Percentiles rank a stretch among this genome's conserved stretches.
These are phyloP conservation scores for Abrostola triplasia DNA, from an alignment of 2,888 invertebrate species.

Conservation along the genomic window DNA sequence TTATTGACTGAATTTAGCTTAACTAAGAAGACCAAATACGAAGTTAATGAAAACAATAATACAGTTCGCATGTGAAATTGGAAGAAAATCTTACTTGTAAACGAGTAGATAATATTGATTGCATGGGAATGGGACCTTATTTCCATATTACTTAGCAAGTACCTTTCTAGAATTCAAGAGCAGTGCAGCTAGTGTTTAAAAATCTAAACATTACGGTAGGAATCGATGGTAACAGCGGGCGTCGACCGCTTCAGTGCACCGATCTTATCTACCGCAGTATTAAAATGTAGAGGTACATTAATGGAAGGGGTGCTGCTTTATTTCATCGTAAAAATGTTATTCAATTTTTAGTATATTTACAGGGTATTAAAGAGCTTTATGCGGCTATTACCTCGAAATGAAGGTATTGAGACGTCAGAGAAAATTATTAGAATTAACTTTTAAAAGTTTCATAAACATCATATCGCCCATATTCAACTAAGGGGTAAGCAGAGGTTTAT, in stretches of 20 bases:
- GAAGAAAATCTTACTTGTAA: no score
- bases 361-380: neutral
- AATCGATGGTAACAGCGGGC: slow-evolving; percentile 42
- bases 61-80: no score
- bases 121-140: neutral
- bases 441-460: no score
- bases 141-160: neutral
- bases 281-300: slow-evolving; percentile 14
- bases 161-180: slow-evolving; percentile 4
- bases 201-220: slow-evolving; percentile 20
- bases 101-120: no score
- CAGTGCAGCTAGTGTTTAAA: slow-evolving; percentile 16
- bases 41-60: no score
- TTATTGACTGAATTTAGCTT: no score
- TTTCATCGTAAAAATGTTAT: slow-evolving; percentile 20
- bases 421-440: no score
- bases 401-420: neutral
- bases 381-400: neutral
- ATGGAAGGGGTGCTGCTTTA: slow-evolving; percentile 19
- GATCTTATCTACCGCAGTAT: slow-evolving; percentile 33
- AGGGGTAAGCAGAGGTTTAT: no score
- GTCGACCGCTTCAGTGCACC: slow-evolving; percentile 27
- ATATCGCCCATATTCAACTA: no score
- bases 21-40: no score
- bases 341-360: slow-evolving; percentile 14